Evolutionary conservation across 53 echinoderm and acorn worm species (phyloP), one percentile per base, ranked within the genome.

Genomic region (Paracentrotus lividus): DNA sequence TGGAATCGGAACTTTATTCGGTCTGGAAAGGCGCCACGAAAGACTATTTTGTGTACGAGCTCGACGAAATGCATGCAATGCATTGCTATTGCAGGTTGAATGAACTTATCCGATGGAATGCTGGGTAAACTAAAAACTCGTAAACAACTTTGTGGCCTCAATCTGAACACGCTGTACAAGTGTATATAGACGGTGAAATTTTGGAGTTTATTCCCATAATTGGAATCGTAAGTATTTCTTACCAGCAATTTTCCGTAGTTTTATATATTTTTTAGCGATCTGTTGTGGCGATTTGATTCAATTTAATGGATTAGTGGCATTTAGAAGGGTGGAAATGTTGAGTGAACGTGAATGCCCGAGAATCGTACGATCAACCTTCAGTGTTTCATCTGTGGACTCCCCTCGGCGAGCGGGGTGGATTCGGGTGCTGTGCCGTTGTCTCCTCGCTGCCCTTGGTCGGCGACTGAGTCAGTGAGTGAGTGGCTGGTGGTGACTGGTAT

Each of bases 111-210:
- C 58, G 21, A 64, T 43, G 66, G 90, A 65, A 90, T 90, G 90
- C 90, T 90, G 90, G 90, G 90, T 90, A 90, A 90, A 90, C 66
- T 42, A 24, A 23, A 65, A 66, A 90, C 67, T 90, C 47, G 90
- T 90, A 90, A 90, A 90, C 90, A 90, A 90, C 90, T 90, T 90
- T 52, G 54, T 88, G 85, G 85, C 85, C 27, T 47, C 85, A 1
- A 9, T 85, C 51, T 0, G 85, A 2, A 13, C 43, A 49, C 24
- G n/a, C 21, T 8, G 51, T 5, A 20, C 26, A n/a, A n/a, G n/a
- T 8, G 29, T 49, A 29, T 31, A 31, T 12, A n/a, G 36, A 13
- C 27, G 85, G 52, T 49, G 16, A 45, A 49, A 29, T 31, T 26
- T 85, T 51, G 85, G 49, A 3, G 85, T 29, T 85, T 85, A 49